These are phyloP conservation scores for Amazona guildingii DNA, from an alignment of 2,113 vertebrate species.

Conservation along the genomic window DNA sequence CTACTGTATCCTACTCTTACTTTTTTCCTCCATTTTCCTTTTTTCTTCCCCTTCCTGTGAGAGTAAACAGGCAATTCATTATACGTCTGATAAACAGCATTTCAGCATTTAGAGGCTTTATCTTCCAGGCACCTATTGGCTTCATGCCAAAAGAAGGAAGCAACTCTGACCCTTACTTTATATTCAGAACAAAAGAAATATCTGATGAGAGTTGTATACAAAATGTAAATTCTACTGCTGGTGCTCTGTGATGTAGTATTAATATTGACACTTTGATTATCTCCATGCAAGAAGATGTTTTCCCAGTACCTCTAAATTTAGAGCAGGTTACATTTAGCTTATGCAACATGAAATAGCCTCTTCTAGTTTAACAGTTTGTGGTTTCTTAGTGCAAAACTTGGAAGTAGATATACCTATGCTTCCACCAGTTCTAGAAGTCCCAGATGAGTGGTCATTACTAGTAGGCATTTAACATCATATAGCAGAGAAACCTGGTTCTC, in stretches of 20 bases:
- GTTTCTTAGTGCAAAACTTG: constrained; percentile 24
- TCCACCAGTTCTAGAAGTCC: neutral
- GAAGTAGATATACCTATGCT: constrained; percentile 31
- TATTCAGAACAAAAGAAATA: constrained; percentile 33
- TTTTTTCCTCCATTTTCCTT: neutral
- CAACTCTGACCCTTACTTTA: constrained; percentile 32
- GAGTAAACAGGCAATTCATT: constrained; percentile 19
- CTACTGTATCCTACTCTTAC: neutral
- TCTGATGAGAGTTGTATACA: neutral
- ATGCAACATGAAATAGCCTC: constrained; percentile 32
- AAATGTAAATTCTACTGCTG: neutral
- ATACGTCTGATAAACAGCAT: constrained; percentile 40
- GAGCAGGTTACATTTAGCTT: constrained; percentile 41
- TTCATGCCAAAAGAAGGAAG: constrained; percentile 24
- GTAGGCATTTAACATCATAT: constrained; percentile 17
- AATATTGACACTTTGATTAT: constrained; percentile 29
- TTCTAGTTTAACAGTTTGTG: constrained; percentile 28
- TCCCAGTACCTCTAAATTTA: constrained; percentile 23
- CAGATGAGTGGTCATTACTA: constrained; percentile 6
- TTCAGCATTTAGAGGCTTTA: constrained; percentile 25
- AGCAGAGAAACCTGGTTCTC: constrained; percentile 27
- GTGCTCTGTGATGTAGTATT: constrained; percentile 35
- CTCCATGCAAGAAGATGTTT: constrained; percentile 30
- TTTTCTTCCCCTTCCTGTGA: neutral
- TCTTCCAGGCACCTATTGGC: constrained; percentile 23